A percentile compares a stretch with the other conserved stretches of the same genome.
These are phyloP conservation scores for Loriculus beryllinus DNA, from an alignment of 2,797 vertebrate species.

Conservation along the genomic window DNA sequence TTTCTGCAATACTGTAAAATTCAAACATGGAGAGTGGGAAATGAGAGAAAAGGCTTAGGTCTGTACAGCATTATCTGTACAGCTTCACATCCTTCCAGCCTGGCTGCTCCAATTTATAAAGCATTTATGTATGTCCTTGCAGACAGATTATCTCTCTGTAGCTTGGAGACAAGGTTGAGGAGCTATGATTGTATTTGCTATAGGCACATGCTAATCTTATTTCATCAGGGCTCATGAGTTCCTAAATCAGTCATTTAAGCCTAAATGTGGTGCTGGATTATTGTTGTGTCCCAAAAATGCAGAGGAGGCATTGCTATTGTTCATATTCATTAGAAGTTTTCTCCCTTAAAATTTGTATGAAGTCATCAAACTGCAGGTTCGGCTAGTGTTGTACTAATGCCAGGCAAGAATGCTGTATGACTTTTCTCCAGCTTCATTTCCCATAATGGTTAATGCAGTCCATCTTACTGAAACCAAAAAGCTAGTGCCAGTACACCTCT, in stretches of 20 bases:
- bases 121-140: background rate
- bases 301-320: background rate
- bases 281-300: background rate
- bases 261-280: background rate
- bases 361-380: background rate
- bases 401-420: background rate
- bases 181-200: background rate
- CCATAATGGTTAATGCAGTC: conserved; percentile 50
- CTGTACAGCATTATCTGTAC: background rate
- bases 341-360: background rate
- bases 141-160: background rate
- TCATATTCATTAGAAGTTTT: background rate
- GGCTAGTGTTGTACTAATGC: background rate
- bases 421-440: conserved; percentile 37
- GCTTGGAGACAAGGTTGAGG: background rate
- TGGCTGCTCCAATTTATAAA: background rate
- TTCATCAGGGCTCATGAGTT: background rate
- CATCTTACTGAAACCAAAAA: conserved; percentile 48
- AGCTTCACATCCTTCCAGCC: background rate
- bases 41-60: background rate
- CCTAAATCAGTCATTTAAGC: background rate
- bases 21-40: background rate
- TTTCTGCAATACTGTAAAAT: background rate
- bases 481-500: conserved; percentile 39
- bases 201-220: background rate